Base-by-base conservation (phyloP, 2,888 invertebrate genomes). In the Apodemia hepburni region DNA sequence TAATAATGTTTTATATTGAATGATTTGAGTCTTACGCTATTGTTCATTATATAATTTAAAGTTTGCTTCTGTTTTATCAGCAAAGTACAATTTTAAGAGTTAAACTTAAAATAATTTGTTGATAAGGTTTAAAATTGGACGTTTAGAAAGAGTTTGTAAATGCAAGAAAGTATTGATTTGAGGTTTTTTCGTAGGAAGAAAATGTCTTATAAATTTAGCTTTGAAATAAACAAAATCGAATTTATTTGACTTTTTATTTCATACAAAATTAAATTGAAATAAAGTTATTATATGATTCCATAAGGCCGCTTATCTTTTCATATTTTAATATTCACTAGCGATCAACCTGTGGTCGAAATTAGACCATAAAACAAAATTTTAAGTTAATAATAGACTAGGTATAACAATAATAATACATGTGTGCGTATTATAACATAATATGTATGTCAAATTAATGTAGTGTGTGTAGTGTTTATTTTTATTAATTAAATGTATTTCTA, bases 81-180 rank as follows among this genome's bases (percentile, higher is more conserved):
- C 15, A 29, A 29, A 54, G 54, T 54, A n/a, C 29, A 27, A 27
- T 29, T 54, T 54, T 54, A 15, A 29, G 27, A 51, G 51, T 5
- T 1, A 12, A 54, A 54, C 27, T 2, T 51, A 51, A 3, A 22
- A 11, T 3, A 18, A 22, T 51, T 51, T 11, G 51, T 33, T 51
- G 51, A 51, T 51, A 51, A 51, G 15, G 27, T 27, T 54, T 27
- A 27, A 51, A 54, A 45, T n/a, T 45, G n/a, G n/a, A 45, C 45
- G 11, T 45, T 54, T 6, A 6, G 54, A 27, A 27, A 22, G 5
- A 18, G 54, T 22, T 27, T 54, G 54, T 27, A 15, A 27, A 54
- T 27, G 54, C 54, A 54, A 54, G 27, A 22, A 27, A 54, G 4
- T 22, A 4, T 22, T 51, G 51, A 51, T 51, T 22, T 33, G 33